phyloP scores from a whole-genome alignment of 2,888 invertebrate species.

The Polydrusus pterygomalis region DNA sequence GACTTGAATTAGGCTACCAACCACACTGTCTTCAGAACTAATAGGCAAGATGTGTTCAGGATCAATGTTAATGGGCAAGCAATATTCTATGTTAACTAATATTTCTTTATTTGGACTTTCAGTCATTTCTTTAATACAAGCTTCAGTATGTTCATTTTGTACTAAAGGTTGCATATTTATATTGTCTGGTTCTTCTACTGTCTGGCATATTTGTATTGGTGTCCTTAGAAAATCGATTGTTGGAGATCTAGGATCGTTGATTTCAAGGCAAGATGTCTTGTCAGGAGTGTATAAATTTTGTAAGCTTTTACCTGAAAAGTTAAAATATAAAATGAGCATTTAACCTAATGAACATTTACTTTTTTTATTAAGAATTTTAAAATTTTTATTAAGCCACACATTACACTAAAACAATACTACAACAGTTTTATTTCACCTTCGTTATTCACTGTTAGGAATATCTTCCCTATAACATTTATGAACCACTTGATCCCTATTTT shows the following conservation, averaged over 20 bases:
- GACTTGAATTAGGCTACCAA: not conserved
- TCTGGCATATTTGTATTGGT: constrained; percentile 68
- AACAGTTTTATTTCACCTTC: too few relatives aligned
- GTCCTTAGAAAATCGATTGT: constrained; percentile 75
- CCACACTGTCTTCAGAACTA: not conserved
- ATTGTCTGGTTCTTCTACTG: constrained; percentile 45
- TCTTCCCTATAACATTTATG: too few relatives aligned
- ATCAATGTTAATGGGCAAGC: not conserved
- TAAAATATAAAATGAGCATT: not conserved
- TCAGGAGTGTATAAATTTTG: constrained; percentile 46
- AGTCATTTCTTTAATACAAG: not conserved
- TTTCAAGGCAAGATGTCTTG: constrained; percentile 41
- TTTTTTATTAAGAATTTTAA: not conserved
- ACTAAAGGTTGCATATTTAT: not conserved
- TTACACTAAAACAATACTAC: too few relatives aligned
- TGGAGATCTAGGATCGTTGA: constrained; percentile 73
- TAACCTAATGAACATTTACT: not conserved
- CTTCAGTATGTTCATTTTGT: constrained; percentile 22
- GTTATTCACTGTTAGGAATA: too few relatives aligned
- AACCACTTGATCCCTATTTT: too few relatives aligned
- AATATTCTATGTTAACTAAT: constrained; percentile 3
- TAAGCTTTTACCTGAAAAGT: constrained; percentile 35
- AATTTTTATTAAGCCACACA: not conserved
- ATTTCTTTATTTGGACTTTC: not conserved
- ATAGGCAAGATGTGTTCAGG: not conserved